phyloP scores from a whole-genome alignment of 2,113 vertebrate species.

The Scytalopus superciliaris region DNA sequence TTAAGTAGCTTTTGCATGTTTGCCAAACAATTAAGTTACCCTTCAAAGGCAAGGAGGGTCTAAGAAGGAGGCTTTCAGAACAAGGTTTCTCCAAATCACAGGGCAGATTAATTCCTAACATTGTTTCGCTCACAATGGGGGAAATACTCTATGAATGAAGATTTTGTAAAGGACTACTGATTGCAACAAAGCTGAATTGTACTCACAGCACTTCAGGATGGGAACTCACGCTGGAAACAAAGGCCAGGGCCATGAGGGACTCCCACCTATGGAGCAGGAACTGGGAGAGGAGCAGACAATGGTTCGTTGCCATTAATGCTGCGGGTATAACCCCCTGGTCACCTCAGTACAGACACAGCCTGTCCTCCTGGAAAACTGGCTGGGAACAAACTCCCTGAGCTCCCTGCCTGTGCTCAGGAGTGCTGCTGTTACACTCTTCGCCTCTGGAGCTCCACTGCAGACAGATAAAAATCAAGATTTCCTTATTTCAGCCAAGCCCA shows the following conservation, averaged over 20 bases:
- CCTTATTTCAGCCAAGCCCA: not conserved
- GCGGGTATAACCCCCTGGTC: not conserved
- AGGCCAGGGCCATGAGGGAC: constrained; percentile 14
- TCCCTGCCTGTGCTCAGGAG: not conserved
- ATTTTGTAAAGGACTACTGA: constrained; percentile 6
- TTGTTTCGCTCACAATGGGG: constrained; percentile 51
- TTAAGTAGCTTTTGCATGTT: not conserved
- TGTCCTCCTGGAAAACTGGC: not conserved
- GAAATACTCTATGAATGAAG: constrained; percentile 38
- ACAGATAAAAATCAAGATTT: not conserved
- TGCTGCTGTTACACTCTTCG: not conserved
- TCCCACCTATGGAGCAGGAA: constrained; percentile 52
- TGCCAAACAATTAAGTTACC: not conserved
- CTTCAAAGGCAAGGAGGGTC: not conserved
- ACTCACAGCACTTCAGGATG: constrained; percentile 25
- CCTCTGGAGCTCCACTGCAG: not conserved
- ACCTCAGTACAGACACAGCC: not conserved
- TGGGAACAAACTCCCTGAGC: not conserved
- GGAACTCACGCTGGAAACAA: constrained; percentile 43
- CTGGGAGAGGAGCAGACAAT: constrained; percentile 41
- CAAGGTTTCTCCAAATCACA: not conserved
- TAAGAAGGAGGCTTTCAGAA: not conserved
- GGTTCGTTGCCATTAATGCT: not conserved
- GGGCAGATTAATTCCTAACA: constrained; percentile 50
- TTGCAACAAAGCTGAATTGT: constrained; percentile 50